Base-by-base conservation (phyloP, 2,888 invertebrate species). In the Mesodorylaimus sp. region DNA sequence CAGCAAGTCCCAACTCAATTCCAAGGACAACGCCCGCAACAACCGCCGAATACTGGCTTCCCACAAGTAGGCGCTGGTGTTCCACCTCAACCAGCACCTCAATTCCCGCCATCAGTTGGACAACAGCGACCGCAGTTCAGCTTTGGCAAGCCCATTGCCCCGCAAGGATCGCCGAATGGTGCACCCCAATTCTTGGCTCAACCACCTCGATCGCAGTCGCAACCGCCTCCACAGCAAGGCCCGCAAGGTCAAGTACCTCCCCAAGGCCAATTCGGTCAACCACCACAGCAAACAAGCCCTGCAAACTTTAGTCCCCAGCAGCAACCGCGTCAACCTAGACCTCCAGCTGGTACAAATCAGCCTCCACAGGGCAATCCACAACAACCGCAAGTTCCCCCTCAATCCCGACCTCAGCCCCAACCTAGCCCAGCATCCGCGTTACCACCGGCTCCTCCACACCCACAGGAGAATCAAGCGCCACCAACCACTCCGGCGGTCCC, bases 61-160 rank as follows among this genome's bases (percentile, higher is more conserved):
- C 41, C 41, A n/a, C 21, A n/a, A 39, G n/a, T 19, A 10, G 5
- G 7, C 5, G 21, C 13, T 39, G 5, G 23, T 5, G 41, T n/a
- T 24, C 48, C 27, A 43, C 3, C n/a, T 25, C 45, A 45, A 25
- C 23, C 27, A 28, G 24, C 39, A n/a, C 41, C 3, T 7, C 41
- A 7, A 28, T 42, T 28, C 7, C 36, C 3, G 48, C 48, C 3
- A 47, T 42, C n/a, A n/a, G n/a, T 10, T 46, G 21, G 44, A 47
- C 42, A 3, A 19, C 36, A 3, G 48, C 48, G 3, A 45, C 45
- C 16, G 45, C 45, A n/a, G n/a, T 5, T 19, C 41, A 10, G 41
- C 19, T 5, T 7, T 23, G 5, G 41, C n/a, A n/a, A n/a, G n/a
- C n/a, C n/a, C n/a, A n/a, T n/a, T n/a, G n/a, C n/a, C n/a, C n/a